Evolutionary conservation across 2,113 vertebrate genomes (phyloP).

Genomic region (Zootoca vivipara): DNA sequence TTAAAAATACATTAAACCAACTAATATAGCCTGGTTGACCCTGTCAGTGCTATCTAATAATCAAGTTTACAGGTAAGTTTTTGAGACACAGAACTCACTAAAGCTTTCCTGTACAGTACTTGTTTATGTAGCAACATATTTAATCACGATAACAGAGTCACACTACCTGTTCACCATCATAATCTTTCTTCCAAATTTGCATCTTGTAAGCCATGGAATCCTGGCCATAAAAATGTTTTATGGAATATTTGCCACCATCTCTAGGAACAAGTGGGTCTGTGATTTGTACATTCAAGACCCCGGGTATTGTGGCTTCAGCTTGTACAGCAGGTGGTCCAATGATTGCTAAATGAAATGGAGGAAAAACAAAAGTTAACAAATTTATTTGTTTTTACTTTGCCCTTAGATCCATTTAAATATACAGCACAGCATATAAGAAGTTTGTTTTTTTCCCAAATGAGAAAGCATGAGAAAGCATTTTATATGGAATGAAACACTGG

Average conservation of each 20-base stretch:
- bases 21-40: background rate
- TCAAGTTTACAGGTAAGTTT: background rate
- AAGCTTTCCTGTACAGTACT: fast-evolving
- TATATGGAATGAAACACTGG: background rate
- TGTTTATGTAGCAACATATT: background rate
- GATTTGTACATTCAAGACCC: constrained; percentile 71
- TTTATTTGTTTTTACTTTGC: fast-evolving
- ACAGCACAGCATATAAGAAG: background rate
- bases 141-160: background rate
- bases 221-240: constrained; percentile 55
- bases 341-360: constrained; percentile 48
- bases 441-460: background rate
- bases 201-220: constrained; percentile 65
- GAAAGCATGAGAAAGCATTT: background rate
- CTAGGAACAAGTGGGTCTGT: constrained; percentile 52
- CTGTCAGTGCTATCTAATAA: background rate
- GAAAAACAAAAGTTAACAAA: background rate
- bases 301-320: constrained; percentile 50
- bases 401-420: background rate
- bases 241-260: constrained; percentile 31
- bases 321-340: constrained; percentile 69
- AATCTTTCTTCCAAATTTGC: constrained; percentile 69
- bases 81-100: background rate
- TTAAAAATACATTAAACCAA: no score
- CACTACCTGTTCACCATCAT: constrained; percentile 41